phyloP scores from a whole-genome alignment of 2,888 invertebrate genomes.

The Limenitis camilla region DNA sequence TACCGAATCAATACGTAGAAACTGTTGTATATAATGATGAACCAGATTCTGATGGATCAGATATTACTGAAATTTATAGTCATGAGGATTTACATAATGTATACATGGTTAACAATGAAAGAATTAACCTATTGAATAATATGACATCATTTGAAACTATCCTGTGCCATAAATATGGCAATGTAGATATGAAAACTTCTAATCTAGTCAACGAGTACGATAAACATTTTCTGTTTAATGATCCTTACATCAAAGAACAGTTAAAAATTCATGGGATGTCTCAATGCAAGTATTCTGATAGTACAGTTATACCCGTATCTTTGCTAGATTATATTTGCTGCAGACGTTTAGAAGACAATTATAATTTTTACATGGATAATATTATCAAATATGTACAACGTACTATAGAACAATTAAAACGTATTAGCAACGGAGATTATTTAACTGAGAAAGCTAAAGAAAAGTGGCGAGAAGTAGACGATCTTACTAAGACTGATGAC shows the following conservation, averaged over 20 bases:
- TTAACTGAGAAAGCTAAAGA: slow-evolving; percentile 59
- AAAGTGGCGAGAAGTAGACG: slow-evolving; percentile 51
- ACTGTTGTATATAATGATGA: slow-evolving; percentile 53
- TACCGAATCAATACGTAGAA: slow-evolving; percentile 56
- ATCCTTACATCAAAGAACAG: slow-evolving; percentile 46
- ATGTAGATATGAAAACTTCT: slow-evolving; percentile 41
- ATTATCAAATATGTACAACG: slow-evolving; percentile 56
- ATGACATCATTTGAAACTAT: slow-evolving; percentile 41
- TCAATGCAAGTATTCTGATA: slow-evolving; percentile 32
- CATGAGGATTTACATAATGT: slow-evolving; percentile 46
- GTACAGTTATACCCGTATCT: slow-evolving; percentile 43
- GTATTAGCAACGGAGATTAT: slow-evolving; percentile 66
- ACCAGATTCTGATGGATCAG: slow-evolving; percentile 47
- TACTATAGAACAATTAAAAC: slow-evolving; percentile 63
- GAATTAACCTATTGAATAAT: slow-evolving; percentile 45
- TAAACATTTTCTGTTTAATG: slow-evolving; percentile 43
- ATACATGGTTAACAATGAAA: slow-evolving; percentile 47
- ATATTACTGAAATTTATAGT: slow-evolving; percentile 46
- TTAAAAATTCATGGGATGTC: slow-evolving; percentile 38
- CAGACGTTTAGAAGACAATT: slow-evolving; percentile 56
- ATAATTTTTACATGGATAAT: slow-evolving; percentile 63
- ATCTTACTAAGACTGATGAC: slow-evolving; percentile 6
- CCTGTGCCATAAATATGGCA: slow-evolving; percentile 52
- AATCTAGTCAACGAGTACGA: slow-evolving; percentile 37
- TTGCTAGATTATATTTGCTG: slow-evolving; percentile 59